Evolutionary conservation across 2,797 vertebrate genomes (phyloP).

Genomic region (Chaetodon trifasciatus): DNA sequence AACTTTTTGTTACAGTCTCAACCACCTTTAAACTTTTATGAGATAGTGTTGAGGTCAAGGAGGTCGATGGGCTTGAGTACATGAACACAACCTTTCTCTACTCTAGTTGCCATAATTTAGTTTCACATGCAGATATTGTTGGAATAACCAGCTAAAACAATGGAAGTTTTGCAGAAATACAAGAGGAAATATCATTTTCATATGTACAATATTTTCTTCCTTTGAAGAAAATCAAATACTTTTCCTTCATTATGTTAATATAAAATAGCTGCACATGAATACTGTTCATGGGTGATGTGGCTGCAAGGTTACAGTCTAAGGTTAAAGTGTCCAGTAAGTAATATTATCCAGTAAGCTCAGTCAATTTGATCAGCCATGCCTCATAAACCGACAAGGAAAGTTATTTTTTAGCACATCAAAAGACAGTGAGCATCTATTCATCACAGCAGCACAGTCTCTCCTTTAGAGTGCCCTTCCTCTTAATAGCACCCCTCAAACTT

Average conservation of each 20-base stretch:
- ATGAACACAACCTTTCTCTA: too few species aligned
- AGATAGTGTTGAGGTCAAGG: too few species aligned
- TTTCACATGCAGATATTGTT: background rate
- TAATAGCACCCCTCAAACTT: constrained; percentile 43
- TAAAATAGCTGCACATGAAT: constrained; percentile 1
- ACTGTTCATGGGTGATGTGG: background rate
- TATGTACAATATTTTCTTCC: background rate
- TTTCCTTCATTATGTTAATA: background rate
- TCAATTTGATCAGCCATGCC: constrained; percentile 58
- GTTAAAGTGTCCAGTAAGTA: constrained; percentile 40
- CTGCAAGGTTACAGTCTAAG: constrained; percentile 48
- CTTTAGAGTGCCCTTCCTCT: constrained; percentile 60
- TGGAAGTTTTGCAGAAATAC: background rate
- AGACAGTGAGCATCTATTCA: constrained; percentile 51
- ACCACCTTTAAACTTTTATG: too few species aligned
- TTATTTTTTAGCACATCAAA: constrained; percentile 60
- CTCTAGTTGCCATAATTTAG: background rate
- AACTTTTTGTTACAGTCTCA: background rate
- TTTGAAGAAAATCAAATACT: background rate
- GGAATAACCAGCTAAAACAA: background rate
- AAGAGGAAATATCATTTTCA: background rate
- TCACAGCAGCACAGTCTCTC: constrained; percentile 39
- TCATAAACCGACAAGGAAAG: constrained; percentile 60
- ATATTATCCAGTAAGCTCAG: constrained; percentile 45
- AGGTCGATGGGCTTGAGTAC: background rate